phyloP scores from a whole-genome alignment of 2,888 invertebrate genomes.

The Serrognathus titanus region DNA sequence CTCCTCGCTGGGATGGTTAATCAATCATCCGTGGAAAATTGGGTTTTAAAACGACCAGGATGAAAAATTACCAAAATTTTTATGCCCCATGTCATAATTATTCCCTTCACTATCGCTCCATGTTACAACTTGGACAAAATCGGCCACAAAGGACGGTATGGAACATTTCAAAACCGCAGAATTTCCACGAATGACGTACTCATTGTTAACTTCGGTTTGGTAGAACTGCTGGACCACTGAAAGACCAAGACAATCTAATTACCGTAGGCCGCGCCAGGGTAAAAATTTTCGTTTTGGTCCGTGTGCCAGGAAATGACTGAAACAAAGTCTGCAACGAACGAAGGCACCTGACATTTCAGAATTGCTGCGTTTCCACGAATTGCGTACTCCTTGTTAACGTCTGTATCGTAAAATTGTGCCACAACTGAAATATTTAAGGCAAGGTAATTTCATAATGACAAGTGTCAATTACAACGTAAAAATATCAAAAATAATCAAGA shows the following conservation, averaged over 20 bases:
- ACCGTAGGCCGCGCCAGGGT: conserved; percentile 52
- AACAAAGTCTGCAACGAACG: conserved; percentile 91
- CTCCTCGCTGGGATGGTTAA: conserved; percentile 7
- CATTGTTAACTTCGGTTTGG: conserved; percentile 88
- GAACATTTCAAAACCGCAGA: conserved; percentile 84
- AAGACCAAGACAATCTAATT: conserved; percentile 27
- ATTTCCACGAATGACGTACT: conserved; percentile 87
- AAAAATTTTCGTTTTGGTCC: conserved; percentile 71
- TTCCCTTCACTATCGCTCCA: conserved; percentile 82
- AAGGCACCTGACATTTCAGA: conserved; percentile 85
- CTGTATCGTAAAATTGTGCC: conserved; percentile 76
- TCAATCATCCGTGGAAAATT: conserved; percentile 33
- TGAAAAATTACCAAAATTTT: conserved; percentile 56
- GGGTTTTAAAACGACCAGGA: not conserved
- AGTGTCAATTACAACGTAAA: conserved; percentile 5
- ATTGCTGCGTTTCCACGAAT: conserved; percentile 87
- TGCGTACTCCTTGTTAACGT: conserved; percentile 85
- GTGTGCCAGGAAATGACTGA: conserved; percentile 84
- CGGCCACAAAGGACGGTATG: conserved; percentile 86
- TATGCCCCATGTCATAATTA: conserved; percentile 60
- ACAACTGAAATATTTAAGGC: conserved; percentile 57
- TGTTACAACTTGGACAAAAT: conserved; percentile 83
- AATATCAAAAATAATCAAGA: not conserved
- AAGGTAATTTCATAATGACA: conserved; percentile 5
- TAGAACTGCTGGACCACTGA: conserved; percentile 88